Base-by-base conservation (phyloP, 2,888 invertebrate species). In the Cantharis lateralis region DNA sequence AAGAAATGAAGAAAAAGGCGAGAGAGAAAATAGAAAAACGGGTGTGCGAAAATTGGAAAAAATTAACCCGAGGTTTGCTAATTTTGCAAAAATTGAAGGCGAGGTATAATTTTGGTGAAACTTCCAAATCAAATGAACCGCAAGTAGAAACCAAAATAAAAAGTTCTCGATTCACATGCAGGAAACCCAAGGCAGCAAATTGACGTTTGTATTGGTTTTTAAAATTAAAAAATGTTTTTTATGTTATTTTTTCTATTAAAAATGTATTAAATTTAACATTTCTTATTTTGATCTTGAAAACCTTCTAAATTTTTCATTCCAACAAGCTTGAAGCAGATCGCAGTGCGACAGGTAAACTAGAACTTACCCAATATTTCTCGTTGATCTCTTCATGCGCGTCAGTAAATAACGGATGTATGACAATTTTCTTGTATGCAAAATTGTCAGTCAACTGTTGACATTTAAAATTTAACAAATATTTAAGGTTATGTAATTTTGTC, bases 21-120 rank as follows among this genome's bases (percentile, higher is more conserved):
- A 89, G 88, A 71, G 95, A 96, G 88, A 97, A 96, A 88, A 90
- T 92, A 68, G 94, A 96, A 82, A 92, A 95, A 78, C 90, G 96
- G 77, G 95, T 97, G 2, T 95, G 94, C 82, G 95, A 93, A 0
- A 97, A 98, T 87, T 98, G 98, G 98, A 94, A 91, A 82, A 93
- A 92, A 75, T 89, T 98, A 0, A 95, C 97, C 77, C 93, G 92
- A 84, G 97, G 96, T 0, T 87, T 98, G 15, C 85, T 95, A 0
- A 96, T 97, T 80, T 90, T 93, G 16, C 93, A 95, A 84, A 90
- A 93, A 63, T 89, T 97, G 5, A 93, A 94, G 83, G 87, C 88
- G n/a, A 95, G 93, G 84, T 96, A 96, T 84, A 93, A 94, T 71
- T 95, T 95, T 84, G 91, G 91, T 79, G 87, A 89, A 20, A 88